Evolutionary conservation across 2,888 invertebrate genomes (phyloP), one percentile per base, ranked within the genome.

Genomic region (Synergus itoensis): DNA sequence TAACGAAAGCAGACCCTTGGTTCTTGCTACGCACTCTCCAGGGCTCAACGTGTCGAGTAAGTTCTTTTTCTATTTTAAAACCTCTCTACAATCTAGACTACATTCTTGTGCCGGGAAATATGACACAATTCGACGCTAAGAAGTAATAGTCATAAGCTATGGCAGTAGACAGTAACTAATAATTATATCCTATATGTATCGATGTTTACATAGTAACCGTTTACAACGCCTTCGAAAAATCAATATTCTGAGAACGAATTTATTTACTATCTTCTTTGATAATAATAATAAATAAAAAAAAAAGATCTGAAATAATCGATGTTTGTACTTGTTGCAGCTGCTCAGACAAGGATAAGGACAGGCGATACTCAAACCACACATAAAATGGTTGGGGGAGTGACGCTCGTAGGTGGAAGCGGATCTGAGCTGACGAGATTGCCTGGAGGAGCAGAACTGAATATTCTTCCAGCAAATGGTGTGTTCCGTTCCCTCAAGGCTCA

Each of bases 331-430:
- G 75, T 81, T 84, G n/a, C 79, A 92, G 91, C 87, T 81, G 87
- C 90, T 79, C 91, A 91, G 80, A 88, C 91, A 62, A 91, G 92
- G 86, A 89, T 92, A 86, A 89, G 92, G 82, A 85, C 91, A 53
- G 87, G 88, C 7, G 92, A 92, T 45, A 84, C 91, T 65, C 92
- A 92, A 82, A 89, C 90, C 9, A 90, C 92, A 45, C 92, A 92
- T 87, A 92, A 92, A 86, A 92, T 92, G 92, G 91, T 92, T 57
- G 89, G 92, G 8, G 91, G 92, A n/a, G 90, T 92, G 62, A 90
- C 92, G 18, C 80, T 92, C 36, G 91, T 92, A 60, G 91, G 92
- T 67, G 90, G 92, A 40, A 90, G 88, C 45, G 91, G 91, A 43
- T 90, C 92, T 4, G 92, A 92, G 85, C 87, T 92, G 79, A 90